Base-by-base conservation (phyloP, 2,113 vertebrate species). In the Apteryx owenii region DNA sequence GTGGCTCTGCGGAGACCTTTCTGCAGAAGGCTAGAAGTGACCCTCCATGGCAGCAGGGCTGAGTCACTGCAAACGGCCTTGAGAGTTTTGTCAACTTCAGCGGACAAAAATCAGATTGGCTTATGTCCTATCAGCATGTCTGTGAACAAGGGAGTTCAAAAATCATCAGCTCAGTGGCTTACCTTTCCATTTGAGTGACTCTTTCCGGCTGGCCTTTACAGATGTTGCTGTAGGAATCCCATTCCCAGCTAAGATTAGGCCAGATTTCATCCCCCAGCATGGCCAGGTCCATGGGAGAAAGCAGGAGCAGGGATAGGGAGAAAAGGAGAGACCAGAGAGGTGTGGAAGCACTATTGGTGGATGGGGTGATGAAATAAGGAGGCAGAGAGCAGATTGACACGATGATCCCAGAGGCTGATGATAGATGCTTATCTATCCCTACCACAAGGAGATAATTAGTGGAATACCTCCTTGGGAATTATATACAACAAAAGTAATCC, bases 1-100 rank as follows among this genome's bases (percentile, higher is more conserved):
- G 70, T 77, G 75, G 87, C 5, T 95, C 70, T 26, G 42, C 29
- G 75, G 36, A 87, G 62, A 93, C 61, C 65, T 95, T 88, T 23
- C 5, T 8, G 29, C 36, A 56, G 46, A 48, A 86, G 19, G 26
- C 40, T 92, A 25, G 82, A 70, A 83, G 20, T 46, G 72, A 61
- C 46, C 19, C 56, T 50, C 33, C 13, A 12, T 21, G 50, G 19
- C 38, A 38, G 40, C 20, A 20, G n/a, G 26, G 5, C 14, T 85
- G 73, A 38, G 28, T 42, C 42, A 48, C 12, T 90, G 53, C n/a
- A 84, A 78, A 91, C 1, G 1, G 46, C 26, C 73, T 44, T 15
- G n/a, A 71, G 20, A 1, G 0, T 60, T 89, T 56, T 79, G 51
- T 31, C 36, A 87, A 4, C 65, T 81, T 87, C 56, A 87, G 42